phyloP scores from a whole-genome alignment of 1,140 invertebrate species.

The Eupristina koningsbergeri region DNA sequence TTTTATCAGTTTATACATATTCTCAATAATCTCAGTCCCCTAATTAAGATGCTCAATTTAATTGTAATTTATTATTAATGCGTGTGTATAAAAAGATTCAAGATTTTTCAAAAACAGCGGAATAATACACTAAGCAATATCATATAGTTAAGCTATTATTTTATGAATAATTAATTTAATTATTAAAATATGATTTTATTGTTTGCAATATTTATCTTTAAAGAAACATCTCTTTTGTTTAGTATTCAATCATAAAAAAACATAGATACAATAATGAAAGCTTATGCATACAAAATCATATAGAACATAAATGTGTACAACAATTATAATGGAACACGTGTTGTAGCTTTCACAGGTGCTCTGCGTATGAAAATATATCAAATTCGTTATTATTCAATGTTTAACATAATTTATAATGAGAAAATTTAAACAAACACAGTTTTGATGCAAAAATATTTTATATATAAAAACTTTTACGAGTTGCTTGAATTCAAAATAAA shows the following conservation, averaged over 20 bases:
- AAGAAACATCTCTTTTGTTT: not conserved
- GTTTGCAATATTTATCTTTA: not conserved
- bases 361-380: not conserved
- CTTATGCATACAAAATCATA: not conserved
- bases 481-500: too few relatives aligned
- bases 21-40: not conserved
- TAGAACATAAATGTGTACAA: not conserved
- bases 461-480: too few relatives aligned
- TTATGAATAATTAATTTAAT: too few relatives aligned
- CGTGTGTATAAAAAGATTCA: not conserved
- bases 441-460: too few relatives aligned
- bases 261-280: not conserved
- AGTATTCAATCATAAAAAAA: not conserved
- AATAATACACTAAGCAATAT: too few relatives aligned
- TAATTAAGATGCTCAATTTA: not conserved
- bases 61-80: not conserved
- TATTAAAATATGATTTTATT: too few relatives aligned
- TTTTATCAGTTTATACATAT: not conserved
- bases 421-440: too few relatives aligned
- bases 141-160: too few relatives aligned
- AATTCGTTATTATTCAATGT: not conserved
- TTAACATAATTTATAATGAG: too few relatives aligned
- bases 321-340: not conserved
- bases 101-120: not conserved
- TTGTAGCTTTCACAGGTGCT: not conserved